These are phyloP conservation scores for Galerucella nymphaeae DNA, from an alignment of 2,888 invertebrate species.

Conservation along the genomic window DNA sequence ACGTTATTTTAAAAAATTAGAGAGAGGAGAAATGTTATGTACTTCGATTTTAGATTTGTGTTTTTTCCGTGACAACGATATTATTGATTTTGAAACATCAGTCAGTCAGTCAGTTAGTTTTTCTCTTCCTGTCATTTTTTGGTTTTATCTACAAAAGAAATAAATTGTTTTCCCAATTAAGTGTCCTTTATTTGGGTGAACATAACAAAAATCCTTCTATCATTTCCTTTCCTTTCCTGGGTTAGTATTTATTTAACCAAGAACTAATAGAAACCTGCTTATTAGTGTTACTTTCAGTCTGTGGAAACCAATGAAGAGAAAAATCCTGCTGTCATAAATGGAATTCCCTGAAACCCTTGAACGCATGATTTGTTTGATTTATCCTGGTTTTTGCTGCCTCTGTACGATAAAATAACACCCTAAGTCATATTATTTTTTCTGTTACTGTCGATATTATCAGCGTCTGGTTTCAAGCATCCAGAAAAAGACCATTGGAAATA, in stretches of 20 bases:
- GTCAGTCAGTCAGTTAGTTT: too few relatives aligned
- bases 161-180: too few relatives aligned
- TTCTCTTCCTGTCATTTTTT: too few relatives aligned
- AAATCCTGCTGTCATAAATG: constrained; percentile 37
- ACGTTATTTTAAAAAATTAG: too few relatives aligned
- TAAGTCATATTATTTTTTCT: constrained; percentile 40
- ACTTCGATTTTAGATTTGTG: too few relatives aligned
- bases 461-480: constrained; percentile 24
- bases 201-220: not conserved
- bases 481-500: constrained; percentile 7
- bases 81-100: too few relatives aligned
- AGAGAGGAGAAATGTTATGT: too few relatives aligned
- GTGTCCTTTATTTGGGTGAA: too few relatives aligned
- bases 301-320: constrained; percentile 29
- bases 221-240: too few relatives aligned
- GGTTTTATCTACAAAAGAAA: too few relatives aligned
- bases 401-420: constrained; percentile 42
- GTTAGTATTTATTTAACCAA: constrained; percentile 17
- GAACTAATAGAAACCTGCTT: constrained; percentile 34
- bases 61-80: too few relatives aligned
- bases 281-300: constrained; percentile 28
- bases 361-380: constrained; percentile 46
- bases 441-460: constrained; percentile 38
- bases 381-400: constrained; percentile 35
- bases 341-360: constrained; percentile 38